A percentile compares a stretch with the other conserved stretches of the same genome.
Evolutionary conservation across 2,797 vertebrate species (phyloP).

Genomic region (Rhincodon typus): DNA sequence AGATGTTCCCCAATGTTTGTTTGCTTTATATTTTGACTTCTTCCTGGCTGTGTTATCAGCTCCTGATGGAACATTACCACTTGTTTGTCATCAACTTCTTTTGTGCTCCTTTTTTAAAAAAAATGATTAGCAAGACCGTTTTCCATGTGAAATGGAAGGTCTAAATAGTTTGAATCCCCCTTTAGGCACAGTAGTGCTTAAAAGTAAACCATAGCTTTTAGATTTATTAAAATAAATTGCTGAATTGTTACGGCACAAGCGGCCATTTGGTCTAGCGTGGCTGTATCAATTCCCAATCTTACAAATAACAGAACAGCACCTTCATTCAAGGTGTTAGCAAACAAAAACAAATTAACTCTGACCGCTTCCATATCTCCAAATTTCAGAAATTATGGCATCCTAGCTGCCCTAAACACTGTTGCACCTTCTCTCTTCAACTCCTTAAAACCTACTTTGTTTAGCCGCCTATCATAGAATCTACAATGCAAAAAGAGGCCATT

Average conservation of each 20-base stretch:
- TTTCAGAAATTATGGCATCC: no score
- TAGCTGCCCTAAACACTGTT: no score
- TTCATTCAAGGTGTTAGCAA: slow-evolving; percentile 66
- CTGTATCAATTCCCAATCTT: no score
- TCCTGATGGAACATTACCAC: slow-evolving; percentile 58
- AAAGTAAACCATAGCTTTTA: slow-evolving; percentile 64
- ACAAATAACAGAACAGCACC: slow-evolving; percentile 64
- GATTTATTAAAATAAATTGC: slow-evolving; percentile 65
- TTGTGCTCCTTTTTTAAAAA: slow-evolving; percentile 58
- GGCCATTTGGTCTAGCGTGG: no score
- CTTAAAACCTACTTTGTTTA: background rate
- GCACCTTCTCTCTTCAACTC: no score
- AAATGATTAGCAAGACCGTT: no score
- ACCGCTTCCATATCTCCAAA: background rate
- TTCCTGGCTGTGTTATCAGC: slow-evolving; percentile 61
- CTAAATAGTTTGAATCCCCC: no score
- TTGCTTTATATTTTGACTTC: slow-evolving; percentile 62
- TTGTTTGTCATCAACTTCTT: slow-evolving; percentile 58
- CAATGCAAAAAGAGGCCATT: no score
- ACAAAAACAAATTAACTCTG: background rate
- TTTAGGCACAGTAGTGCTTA: slow-evolving; percentile 43
- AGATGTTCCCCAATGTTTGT: slow-evolving; percentile 57
- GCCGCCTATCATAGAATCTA: no score
- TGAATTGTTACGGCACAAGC: no score
- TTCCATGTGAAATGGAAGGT: no score